These are phyloP conservation scores for Ischnus inquisitorius DNA, from an alignment of 2,888 invertebrate genomes.

Conservation along the genomic window DNA sequence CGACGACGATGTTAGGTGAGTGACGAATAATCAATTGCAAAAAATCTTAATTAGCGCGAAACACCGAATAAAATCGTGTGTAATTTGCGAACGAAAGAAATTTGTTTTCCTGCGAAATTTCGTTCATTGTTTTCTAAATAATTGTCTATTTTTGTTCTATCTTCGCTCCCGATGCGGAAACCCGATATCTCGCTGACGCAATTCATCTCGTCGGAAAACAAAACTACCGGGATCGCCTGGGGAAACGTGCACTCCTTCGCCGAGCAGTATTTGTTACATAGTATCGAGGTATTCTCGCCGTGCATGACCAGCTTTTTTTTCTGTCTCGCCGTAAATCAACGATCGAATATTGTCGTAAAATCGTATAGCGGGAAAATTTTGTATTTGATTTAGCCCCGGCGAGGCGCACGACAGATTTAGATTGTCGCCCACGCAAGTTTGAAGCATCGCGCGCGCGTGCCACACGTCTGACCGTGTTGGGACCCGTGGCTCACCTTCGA, in stretches of 20 bases:
- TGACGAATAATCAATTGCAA: slow-evolving; percentile 43
- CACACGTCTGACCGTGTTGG: slow-evolving; percentile 58
- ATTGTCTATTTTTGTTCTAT: slow-evolving; percentile 62
- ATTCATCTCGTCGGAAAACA: slow-evolving; percentile 46
- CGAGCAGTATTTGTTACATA: slow-evolving; percentile 44
- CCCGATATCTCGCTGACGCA: slow-evolving; percentile 60
- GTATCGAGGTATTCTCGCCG: slow-evolving; percentile 4
- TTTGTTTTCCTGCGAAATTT: neutral
- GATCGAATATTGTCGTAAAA: neutral
- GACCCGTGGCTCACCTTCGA: slow-evolving; percentile 57
- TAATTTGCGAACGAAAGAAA: slow-evolving; percentile 4
- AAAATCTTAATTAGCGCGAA: neutral
- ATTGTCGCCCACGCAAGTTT: slow-evolving; percentile 71
- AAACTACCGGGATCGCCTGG: slow-evolving; percentile 46
- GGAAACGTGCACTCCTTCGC: slow-evolving; percentile 23
- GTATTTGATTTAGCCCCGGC: slow-evolving; percentile 28
- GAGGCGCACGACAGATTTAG: slow-evolving; percentile 69
- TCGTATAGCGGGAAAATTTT: neutral
- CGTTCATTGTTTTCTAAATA: slow-evolving; percentile 33
- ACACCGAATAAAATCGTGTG: neutral
- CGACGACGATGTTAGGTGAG: slow-evolving; percentile 73
- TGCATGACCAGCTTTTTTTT: slow-evolving; percentile 6
- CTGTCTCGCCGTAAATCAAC: neutral
- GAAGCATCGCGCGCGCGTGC: slow-evolving; percentile 61
- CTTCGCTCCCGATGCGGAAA: slow-evolving; percentile 59